Conservation (phyloP, 2,888 invertebrate genomes). For the Diadegma fenestrale region DNA sequence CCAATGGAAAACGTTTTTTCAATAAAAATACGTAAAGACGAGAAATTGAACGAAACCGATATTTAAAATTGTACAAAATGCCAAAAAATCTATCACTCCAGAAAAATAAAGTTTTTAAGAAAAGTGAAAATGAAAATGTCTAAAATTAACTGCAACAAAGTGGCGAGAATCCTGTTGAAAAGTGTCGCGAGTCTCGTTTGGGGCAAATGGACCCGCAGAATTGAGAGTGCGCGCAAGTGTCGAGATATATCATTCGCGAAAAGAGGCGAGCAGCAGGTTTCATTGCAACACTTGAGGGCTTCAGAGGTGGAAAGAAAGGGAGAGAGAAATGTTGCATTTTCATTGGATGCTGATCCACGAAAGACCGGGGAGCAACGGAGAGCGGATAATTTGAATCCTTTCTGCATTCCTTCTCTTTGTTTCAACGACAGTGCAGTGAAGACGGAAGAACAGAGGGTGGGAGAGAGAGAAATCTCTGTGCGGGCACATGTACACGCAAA, state of each 20-base stretch:
- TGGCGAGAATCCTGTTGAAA: constrained; percentile 45
- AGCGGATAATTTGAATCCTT: constrained; percentile 64
- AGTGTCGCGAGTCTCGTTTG: constrained; percentile 10
- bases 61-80: not conserved
- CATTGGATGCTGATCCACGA: constrained; percentile 32
- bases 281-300: constrained; percentile 38
- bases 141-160: constrained; percentile 41
- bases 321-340: constrained; percentile 31
- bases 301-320: constrained; percentile 12
- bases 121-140: not conserved
- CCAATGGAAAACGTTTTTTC: not conserved
- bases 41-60: not conserved
- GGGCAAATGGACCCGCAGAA: constrained; percentile 27
- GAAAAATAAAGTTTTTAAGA: not conserved
- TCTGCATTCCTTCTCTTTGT: constrained; percentile 60
- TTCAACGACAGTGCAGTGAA: constrained; percentile 41
- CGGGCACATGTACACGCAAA: constrained; percentile 22
- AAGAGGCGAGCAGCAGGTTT: constrained; percentile 42
- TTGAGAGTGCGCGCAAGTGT: constrained; percentile 31
- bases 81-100: not conserved
- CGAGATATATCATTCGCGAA: constrained; percentile 34
- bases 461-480: constrained; percentile 31
- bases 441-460: not conserved
- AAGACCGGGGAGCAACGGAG: constrained; percentile 26
- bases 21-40: not conserved